Conservation (phyloP, 2,797 vertebrate genomes). For the Bradypodion pumilum region DNA sequence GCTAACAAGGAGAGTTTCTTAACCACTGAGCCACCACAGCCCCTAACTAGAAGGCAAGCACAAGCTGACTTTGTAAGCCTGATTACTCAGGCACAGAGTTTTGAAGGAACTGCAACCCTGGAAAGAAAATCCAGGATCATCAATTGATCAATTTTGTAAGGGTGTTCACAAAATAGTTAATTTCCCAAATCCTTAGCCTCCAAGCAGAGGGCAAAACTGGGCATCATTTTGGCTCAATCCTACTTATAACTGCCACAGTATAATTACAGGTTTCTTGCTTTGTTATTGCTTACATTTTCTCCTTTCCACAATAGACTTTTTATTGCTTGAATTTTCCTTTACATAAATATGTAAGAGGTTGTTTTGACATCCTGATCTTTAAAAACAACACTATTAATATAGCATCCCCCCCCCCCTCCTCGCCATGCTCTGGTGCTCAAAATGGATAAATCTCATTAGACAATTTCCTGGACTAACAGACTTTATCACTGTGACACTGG, state of each 20-base stretch:
- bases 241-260: neutral
- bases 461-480: neutral
- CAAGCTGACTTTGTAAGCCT: too few species aligned
- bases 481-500: neutral
- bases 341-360: constrained; percentile 13
- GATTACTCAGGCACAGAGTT: too few species aligned
- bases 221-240: neutral
- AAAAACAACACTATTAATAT: neutral
- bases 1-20: too few species aligned
- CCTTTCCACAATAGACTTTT: neutral
- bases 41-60: too few species aligned
- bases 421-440: neutral
- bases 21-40: too few species aligned
- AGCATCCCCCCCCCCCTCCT: neutral
- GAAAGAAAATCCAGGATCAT: too few species aligned
- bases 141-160: too few species aligned
- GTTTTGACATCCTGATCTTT: neutral
- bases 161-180: too few species aligned
- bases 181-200: too few species aligned
- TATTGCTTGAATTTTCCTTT: neutral
- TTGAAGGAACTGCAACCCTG: too few species aligned
- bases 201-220: neutral
- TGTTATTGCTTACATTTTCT: neutral
- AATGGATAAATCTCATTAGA: neutral
- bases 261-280: neutral